Evolutionary conservation across 1,140 invertebrate genomes (phyloP), one percentile per base, ranked within the genome.

Genomic region (Himalopsyche phryganea): DNA sequence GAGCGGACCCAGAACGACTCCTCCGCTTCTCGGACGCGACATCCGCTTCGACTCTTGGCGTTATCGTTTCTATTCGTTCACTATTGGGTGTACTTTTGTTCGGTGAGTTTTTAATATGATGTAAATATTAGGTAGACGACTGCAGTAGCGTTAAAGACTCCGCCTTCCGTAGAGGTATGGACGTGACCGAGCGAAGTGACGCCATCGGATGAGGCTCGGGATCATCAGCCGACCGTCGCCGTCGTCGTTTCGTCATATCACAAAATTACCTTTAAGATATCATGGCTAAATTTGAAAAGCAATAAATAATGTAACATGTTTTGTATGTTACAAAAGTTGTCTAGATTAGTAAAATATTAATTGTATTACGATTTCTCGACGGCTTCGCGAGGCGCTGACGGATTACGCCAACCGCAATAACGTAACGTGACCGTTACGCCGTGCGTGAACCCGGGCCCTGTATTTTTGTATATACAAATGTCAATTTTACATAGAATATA

Each of bases 401-500:
- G n/a, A 6, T 35, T 35, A 35, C 33, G 33, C 33, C 33, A 49
- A 28, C 4, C 23, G 23, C 23, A 9, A 28, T 9, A 9, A 28
- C 23, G 23, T 9, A 9, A 28, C 23, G 23, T 9, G 23, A 28
- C 23, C 23, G 23, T 28, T 9, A 28, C 23, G 23, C 23, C 23
- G 23, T 9, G 23, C 23, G 23, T 28, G 4, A 9, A 46, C 45
- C 52, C 45, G 60, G 59, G 61, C 61, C 61, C 44, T 55, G 51
- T 59, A 63, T 63, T 63, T 62, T 59, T 63, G 56, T 63, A 63
- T 45, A 63, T 59, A 63, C 57, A 49, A 55, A 63, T 63, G 61
- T 63, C 61, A 63, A 63, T 63, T 63, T 63, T 44, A 58, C 48
- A 58, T 63, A 56, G 52, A 50, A 52, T 63, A 63, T 63, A 54